These are phyloP conservation scores for Drosophila lutescens DNA, from an alignment of 2,888 invertebrate genomes.

Conservation along the genomic window DNA sequence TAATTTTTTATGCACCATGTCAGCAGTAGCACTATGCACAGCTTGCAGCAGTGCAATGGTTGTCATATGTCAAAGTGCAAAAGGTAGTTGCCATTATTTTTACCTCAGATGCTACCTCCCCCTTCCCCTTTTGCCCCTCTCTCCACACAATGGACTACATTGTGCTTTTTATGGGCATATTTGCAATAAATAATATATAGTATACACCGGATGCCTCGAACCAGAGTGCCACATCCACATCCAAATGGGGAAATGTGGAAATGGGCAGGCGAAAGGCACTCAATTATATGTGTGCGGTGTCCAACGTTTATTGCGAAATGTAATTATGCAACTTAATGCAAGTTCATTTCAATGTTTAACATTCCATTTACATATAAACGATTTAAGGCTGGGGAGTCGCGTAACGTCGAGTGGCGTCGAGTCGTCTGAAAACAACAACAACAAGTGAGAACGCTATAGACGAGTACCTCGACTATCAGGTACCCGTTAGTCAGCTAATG, in stretches of 20 bases:
- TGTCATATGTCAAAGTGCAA: constrained; percentile 54
- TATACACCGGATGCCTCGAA: constrained; percentile 31
- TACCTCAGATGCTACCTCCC: constrained; percentile 27
- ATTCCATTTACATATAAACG: constrained; percentile 75
- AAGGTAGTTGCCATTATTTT: constrained; percentile 52
- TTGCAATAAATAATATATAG: constrained; percentile 64
- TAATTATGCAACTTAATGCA: constrained; percentile 74
- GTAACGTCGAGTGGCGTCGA: neutral
- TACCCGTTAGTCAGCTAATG: too few relatives aligned
- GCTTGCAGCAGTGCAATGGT: constrained; percentile 32
- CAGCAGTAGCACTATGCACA: constrained; percentile 27
- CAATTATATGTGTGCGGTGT: constrained; percentile 45
- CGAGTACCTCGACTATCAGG: too few relatives aligned
- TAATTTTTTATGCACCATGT: constrained; percentile 33
- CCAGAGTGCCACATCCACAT: constrained; percentile 12
- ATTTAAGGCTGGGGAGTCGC: constrained; percentile 56
- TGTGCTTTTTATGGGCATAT: constrained; percentile 64
- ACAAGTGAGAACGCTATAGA: too few relatives aligned
- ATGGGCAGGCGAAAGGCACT: constrained; percentile 29
- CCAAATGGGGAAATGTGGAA: constrained; percentile 15
- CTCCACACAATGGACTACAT: constrained; percentile 9
- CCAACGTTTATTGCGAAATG: constrained; percentile 64
- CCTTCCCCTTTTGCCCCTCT: neutral
- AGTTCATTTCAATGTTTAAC: constrained; percentile 76
- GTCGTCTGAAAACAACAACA: neutral